Base-by-base conservation (phyloP, 2,888 invertebrate genomes). In the Panzeria rudis region DNA sequence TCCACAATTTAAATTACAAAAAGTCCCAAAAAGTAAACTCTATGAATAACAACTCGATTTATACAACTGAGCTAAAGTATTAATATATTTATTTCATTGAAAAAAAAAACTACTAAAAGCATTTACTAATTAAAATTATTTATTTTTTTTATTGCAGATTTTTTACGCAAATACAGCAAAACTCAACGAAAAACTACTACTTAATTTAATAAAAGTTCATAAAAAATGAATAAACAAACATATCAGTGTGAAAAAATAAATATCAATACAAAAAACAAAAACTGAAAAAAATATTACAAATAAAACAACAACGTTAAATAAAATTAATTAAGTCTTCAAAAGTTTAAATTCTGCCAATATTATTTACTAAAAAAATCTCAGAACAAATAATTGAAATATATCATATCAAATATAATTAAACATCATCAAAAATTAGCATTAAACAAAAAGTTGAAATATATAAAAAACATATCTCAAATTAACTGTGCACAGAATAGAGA, bases 381-480 rank as follows among this genome's bases (percentile, higher is more conserved):
- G 54, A 62, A 59, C 23, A 17, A 29, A 32, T 15, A 77, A 35
- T 32, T 15, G n/a, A 47, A 54, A 66, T 72, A 62, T 0, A 62
- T 62, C 82, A 83, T 83, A 86, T 83, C 77, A 73, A 73, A 77
- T 32, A 20, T 23, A 77, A 47, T 80, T 50, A 73, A 72, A 72
- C 20, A 69, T 66, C 17, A 38, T 13, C 3, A 62, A 59, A 52
- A 62, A 71, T 20, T 15, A 15, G 15, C 20, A 62, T 15, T 61
- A 52, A 52, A 44, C 3, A 20, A 32, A 71, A 41, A 29, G 2
- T 56, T 72, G 44, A 59, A 77, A 68, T 7, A 68, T 23, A 47
- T 17, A 44, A 44, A 25, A 15, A 71, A 41, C 6, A 68, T 17
- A 50, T 35, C 35, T 59, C 20, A 61, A 59, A 68, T 54, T 54